A percentile compares a stretch with the other conserved stretches of the same genome.
Evolutionary conservation across 2,888 invertebrate genomes (phyloP).

Genomic region (Ochropacha duplaris): DNA sequence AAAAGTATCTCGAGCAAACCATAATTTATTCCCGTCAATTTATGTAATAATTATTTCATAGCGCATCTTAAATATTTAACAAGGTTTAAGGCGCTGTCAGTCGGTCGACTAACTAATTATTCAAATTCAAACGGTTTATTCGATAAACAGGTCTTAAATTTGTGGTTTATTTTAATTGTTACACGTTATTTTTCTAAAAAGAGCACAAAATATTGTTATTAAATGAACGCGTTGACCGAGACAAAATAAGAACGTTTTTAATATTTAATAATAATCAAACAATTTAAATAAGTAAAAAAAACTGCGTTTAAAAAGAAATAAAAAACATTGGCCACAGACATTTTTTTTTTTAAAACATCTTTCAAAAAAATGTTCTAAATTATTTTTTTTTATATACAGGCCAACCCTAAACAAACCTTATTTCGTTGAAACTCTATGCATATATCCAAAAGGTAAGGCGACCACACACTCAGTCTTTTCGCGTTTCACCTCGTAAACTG

Average conservation of each 20-base stretch:
- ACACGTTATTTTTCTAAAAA: neutral
- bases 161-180: neutral
- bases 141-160: neutral
- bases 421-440: slow-evolving; percentile 28
- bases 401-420: slow-evolving; percentile 7
- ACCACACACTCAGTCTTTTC: slow-evolving; percentile 61
- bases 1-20: neutral
- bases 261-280: too few species aligned
- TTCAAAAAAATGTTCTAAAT: neutral
- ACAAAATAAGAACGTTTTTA: neutral
- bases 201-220: neutral
- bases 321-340: too few species aligned
- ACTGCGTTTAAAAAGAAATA: too few species aligned
- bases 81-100: slow-evolving; percentile 3
- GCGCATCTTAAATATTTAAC: neutral
- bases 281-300: too few species aligned
- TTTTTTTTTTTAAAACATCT: too few species aligned
- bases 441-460: slow-evolving; percentile 40
- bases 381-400: neutral
- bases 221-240: neutral
- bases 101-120: slow-evolving; percentile 6
- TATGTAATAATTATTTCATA: neutral
- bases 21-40: neutral
- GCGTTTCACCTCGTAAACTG: slow-evolving; percentile 54
- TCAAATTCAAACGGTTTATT: slow-evolving; percentile 6